Evolutionary conservation across 2,113 vertebrate species (phyloP), one percentile per base, ranked within the genome.

Genomic region (Strix aluco): DNA sequence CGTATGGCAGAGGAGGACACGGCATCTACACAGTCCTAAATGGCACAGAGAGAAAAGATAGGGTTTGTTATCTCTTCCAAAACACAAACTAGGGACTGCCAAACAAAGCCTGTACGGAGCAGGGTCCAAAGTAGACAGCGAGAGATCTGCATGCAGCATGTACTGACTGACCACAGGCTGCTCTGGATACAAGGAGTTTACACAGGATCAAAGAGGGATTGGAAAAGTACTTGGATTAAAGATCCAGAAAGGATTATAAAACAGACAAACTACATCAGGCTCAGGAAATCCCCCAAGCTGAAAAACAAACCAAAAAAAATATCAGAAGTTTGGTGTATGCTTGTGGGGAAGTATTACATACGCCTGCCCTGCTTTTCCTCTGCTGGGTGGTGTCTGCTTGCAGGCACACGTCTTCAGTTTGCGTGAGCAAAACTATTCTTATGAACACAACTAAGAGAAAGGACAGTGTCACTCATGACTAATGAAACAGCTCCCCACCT

Each of bases 251-350:
- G 78, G 78, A 84, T 87, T 89, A 69, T 32, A 74, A 91, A 95
- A 30, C 42, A 86, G 80, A 73, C 71, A 78, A 55, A 94, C 52
- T 29, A 22, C 52, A 87, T 40, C 34, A 87, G 38, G 51, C 34
- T 91, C 65, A 87, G 86, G 70, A 94, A 92, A 96, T 85, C 65
- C 54, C 81, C 47, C 63, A 92, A 61, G 65, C 47, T 57, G 69
- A 20, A 21, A 19, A 34, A 52, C 38, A 36, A 26, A 29, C 15
- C 46, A 8, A 2, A 10, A 10, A 30, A 61, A 80, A 74, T 6
- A 12, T 21, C 34, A 67, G 57, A 65, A 19, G 46, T 26, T 34
- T 36, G 26, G 72, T 71, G 61, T 47, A 21, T 6, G n/a, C 86
- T 70, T 81, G 69, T 74, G 47, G 57, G 77, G 73, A 44, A 51